Evolutionary conservation across 2,888 invertebrate species (phyloP).

Genomic region (Lepeophtheirus nordmannii): DNA sequence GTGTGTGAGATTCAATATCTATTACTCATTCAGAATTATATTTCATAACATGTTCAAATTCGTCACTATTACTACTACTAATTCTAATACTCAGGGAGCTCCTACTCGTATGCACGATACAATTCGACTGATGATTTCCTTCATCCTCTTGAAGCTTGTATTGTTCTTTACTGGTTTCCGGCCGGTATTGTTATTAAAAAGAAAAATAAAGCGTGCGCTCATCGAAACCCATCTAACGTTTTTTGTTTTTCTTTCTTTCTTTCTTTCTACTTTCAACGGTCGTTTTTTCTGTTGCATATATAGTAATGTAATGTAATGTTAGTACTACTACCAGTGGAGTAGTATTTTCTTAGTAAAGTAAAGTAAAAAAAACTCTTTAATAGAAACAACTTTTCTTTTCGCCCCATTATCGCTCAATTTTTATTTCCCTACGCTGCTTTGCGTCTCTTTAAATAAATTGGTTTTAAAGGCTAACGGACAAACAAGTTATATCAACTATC

Average conservation of each 20-base stretch:
- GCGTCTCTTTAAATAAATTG: background rate
- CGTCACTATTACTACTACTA: too few species aligned
- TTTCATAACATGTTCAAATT: too few species aligned
- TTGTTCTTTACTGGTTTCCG: conserved; percentile 5
- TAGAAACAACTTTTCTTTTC: background rate
- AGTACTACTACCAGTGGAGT: background rate
- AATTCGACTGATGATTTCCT: background rate
- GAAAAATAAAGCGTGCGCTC: background rate
- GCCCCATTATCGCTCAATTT: background rate
- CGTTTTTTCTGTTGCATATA: background rate
- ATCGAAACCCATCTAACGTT: background rate
- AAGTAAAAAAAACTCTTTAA: background rate
- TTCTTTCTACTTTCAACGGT: conserved; percentile 2
- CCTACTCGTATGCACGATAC: background rate
- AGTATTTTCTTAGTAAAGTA: background rate
- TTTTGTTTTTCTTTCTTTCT: too few species aligned
- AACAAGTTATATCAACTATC: background rate
- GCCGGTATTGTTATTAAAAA: conserved; percentile 4
- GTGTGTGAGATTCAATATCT: too few species aligned
- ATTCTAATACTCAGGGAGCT: too few species aligned
- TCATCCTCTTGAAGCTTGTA: background rate
- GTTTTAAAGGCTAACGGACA: conserved; percentile 5
- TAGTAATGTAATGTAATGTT: background rate
- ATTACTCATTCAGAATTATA: too few species aligned
- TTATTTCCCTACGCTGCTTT: conserved; percentile 1